Evolutionary conservation across 2,113 vertebrate species (phyloP).

Genomic region (Colistium nudipinnis): DNA sequence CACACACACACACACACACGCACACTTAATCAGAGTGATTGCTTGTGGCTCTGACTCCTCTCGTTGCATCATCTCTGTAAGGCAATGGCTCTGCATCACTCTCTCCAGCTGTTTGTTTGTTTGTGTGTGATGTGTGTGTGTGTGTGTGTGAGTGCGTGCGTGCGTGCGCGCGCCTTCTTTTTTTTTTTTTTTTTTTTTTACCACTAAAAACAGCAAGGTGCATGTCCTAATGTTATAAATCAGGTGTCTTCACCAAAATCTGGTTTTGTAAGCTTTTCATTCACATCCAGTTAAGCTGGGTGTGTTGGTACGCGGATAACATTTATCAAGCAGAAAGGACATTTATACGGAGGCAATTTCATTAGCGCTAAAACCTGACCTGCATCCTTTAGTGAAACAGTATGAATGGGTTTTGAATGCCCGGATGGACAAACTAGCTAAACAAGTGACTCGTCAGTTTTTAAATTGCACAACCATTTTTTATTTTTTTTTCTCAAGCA

Average conservation of each 20-base stretch:
- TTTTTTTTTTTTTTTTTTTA: too few species aligned
- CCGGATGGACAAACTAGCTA: constrained; percentile 22
- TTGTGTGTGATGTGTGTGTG: constrained; percentile 29
- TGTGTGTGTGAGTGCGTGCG: constrained; percentile 11
- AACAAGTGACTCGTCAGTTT: constrained; percentile 7
- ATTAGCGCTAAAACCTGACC: constrained; percentile 41
- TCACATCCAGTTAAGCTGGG: constrained; percentile 1
- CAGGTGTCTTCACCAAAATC: constrained; percentile 35
- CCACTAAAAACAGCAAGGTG: constrained; percentile 25
- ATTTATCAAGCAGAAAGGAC: constrained; percentile 20
- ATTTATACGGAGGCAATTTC: constrained; percentile 39
- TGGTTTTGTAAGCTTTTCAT: constrained; percentile 18
- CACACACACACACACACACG: constrained; percentile 1
- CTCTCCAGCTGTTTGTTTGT: too few species aligned
- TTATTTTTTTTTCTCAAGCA: background rate
- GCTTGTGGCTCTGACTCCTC: constrained; percentile 71
- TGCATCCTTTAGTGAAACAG: constrained; percentile 25
- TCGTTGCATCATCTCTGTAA: constrained; percentile 80
- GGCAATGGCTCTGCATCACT: constrained; percentile 64
- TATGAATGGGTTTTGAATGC: constrained; percentile 14
- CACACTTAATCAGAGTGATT: constrained; percentile 75
- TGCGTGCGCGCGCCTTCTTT: constrained; percentile 1
- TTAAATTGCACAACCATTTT: constrained; percentile 33
- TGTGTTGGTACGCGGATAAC: constrained; percentile 3
- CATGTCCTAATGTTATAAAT: constrained; percentile 28